A percentile compares a stretch with the other conserved stretches of the same genome.
These are phyloP conservation scores for Limnephilus rhombicus DNA, from an alignment of 2,888 invertebrate species.

Conservation along the genomic window DNA sequence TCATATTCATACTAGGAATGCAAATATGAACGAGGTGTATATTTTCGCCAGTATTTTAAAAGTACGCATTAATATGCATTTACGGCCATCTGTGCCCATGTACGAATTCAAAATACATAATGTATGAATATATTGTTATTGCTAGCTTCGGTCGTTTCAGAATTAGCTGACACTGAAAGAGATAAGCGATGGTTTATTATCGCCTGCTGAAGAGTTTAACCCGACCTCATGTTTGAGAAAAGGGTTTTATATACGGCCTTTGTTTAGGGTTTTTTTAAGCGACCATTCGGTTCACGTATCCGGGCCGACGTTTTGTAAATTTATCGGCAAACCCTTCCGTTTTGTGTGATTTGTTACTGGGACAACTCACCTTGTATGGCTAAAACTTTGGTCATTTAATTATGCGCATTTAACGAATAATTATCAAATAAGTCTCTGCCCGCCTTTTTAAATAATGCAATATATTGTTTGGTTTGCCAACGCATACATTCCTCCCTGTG, in stretches of 20 bases:
- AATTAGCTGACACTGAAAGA: constrained; percentile 24
- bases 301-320: constrained; percentile 36
- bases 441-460: background rate
- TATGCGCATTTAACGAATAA: constrained; percentile 38
- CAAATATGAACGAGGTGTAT: too few relatives aligned
- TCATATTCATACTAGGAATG: too few relatives aligned
- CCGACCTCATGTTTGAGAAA: constrained; percentile 32
- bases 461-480: background rate
- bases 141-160: constrained; percentile 6
- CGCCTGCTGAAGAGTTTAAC: constrained; percentile 28
- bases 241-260: constrained; percentile 41
- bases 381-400: background rate
- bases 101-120: background rate
- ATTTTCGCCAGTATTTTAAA: too few relatives aligned
- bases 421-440: constrained; percentile 26
- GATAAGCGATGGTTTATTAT: constrained; percentile 32
- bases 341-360: constrained; percentile 42
- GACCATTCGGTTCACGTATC: constrained; percentile 42
- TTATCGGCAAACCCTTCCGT: constrained; percentile 45
- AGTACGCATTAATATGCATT: background rate
- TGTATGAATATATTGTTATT: constrained; percentile 22
- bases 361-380: constrained; percentile 9
- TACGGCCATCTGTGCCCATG: background rate
- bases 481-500: background rate
- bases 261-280: constrained; percentile 42